Base-by-base conservation (phyloP, 1,140 invertebrate species). In the Aethina tumida region DNA sequence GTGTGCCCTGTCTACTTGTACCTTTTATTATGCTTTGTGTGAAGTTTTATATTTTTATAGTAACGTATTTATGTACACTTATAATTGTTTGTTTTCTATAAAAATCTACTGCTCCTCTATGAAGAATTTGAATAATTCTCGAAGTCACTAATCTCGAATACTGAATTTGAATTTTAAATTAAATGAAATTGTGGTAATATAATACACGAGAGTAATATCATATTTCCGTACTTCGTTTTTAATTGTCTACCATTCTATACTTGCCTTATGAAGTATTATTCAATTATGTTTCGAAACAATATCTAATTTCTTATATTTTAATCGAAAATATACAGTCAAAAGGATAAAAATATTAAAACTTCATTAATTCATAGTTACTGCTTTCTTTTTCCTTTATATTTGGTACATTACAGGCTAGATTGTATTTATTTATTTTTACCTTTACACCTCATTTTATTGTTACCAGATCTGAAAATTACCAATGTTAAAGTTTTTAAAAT, bases 381-480 rank as follows among this genome's bases (percentile, higher is more conserved):
- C 27, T 28, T 28, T 15, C 15, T 13, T 28, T 28, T 28, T 28
- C 15, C 7, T 28, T 9, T 6, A 13, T 7, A 9, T 15, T 28
- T 28, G 15, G 27, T 19, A 7, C 6, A 7, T 24, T 24, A 7
- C 21, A 24, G 6, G 6, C 7, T n/a, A 8, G 6, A 8, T 13
- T 30, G 28, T 30, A 7, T 7, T n/a, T 30, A 13, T n/a, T 8
- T 34, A 18, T 34, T 5, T 36, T 25, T 27, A 27, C 10, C 28
- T n/a, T n/a, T 36, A 24, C 40, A 52, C 46, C 43, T 52, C 44
- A 50, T 50, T 52, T 19, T 41, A 16, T 17, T 47, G 53, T 55
- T 55, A 55, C 53, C 53, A 55, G 53, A 55, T 55, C 53, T 55
- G 53, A 53, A 47, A 30, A 39, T 30, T 53, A 50, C 41, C 32